Evolutionary conservation across 2,797 vertebrate species (phyloP).

Genomic region (Craterocephalus amniculus): DNA sequence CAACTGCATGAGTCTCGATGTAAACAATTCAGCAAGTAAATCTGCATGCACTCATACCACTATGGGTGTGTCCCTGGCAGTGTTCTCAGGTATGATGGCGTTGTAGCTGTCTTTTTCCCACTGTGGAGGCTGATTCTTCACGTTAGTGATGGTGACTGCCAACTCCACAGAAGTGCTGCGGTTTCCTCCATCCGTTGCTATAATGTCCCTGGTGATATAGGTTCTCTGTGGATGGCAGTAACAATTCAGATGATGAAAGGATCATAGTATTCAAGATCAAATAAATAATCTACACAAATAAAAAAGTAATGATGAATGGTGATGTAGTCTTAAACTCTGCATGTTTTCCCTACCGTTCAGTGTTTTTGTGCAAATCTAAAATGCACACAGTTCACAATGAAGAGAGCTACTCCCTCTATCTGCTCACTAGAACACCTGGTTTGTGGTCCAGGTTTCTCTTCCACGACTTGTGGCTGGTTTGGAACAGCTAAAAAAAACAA

Average conservation of each 20-base stretch:
- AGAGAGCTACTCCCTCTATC: no score
- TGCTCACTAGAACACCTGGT: no score
- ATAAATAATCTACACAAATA: not conserved
- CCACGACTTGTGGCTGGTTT: no score
- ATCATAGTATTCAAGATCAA: not conserved
- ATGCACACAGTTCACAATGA: no score
- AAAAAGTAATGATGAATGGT: no score
- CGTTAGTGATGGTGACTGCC: slow-evolving; percentile 86
- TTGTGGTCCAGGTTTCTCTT: no score
- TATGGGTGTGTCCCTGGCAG: slow-evolving; percentile 81
- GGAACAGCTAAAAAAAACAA: no score
- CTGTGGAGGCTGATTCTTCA: slow-evolving; percentile 88
- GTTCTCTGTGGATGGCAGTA: slow-evolving; percentile 76
- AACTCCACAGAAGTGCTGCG: slow-evolving; percentile 87
- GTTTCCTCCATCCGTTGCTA: slow-evolving; percentile 89
- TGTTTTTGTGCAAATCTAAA: no score
- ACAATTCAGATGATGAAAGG: slow-evolving; percentile 9
- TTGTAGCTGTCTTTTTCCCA: slow-evolving; percentile 89
- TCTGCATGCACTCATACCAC: slow-evolving; percentile 71
- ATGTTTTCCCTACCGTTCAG: no score
- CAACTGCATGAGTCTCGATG: not conserved
- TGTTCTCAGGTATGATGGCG: slow-evolving; percentile 89
- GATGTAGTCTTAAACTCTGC: no score
- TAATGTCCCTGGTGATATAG: slow-evolving; percentile 84
- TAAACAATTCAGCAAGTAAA: not conserved